Conservation (phyloP, 2,888 invertebrate genomes). For the Drosophila histrio region DNA sequence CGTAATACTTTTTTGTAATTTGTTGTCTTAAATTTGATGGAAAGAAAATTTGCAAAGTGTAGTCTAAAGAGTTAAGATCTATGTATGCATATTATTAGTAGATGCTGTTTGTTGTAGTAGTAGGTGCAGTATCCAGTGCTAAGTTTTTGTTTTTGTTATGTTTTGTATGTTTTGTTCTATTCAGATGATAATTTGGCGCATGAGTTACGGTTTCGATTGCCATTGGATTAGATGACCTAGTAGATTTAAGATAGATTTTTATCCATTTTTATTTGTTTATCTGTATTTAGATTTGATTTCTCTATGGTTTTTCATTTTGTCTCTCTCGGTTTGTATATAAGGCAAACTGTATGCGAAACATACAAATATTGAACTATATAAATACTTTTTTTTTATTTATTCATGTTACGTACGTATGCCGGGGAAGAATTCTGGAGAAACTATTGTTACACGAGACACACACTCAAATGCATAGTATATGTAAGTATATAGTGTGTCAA, state of each 20-base stretch:
- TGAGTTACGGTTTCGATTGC: constrained; percentile 72
- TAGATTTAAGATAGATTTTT: constrained; percentile 42
- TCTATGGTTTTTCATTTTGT: constrained; percentile 37
- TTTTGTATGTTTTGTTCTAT: constrained; percentile 29
- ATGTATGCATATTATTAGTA: constrained; percentile 16
- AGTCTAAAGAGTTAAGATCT: constrained; percentile 41
- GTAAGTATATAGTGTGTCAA: background rate
- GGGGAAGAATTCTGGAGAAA: constrained; percentile 65
- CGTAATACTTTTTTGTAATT: constrained; percentile 63
- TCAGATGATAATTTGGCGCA: constrained; percentile 69
- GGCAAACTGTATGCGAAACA: constrained; percentile 73
- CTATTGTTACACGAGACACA: constrained; percentile 29
- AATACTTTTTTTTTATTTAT: constrained; percentile 47
- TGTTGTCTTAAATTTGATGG: background rate
- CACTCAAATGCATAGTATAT: background rate
- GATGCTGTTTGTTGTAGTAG: constrained; percentile 13
- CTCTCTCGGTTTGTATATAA: constrained; percentile 71
- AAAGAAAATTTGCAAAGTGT: constrained; percentile 16
- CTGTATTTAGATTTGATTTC: constrained; percentile 10
- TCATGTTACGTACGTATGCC: constrained; percentile 56
- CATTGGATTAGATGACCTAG: constrained; percentile 49
- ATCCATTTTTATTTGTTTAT: constrained; percentile 17
- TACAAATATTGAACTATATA: constrained; percentile 77
- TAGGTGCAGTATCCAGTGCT: constrained; percentile 50
- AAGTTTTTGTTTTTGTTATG: too few relatives aligned